Percentiles rank a stretch among this genome's conserved stretches.
Conservation (phyloP, 1,140 invertebrate genomes). For the Tetragonula clypearis region DNA sequence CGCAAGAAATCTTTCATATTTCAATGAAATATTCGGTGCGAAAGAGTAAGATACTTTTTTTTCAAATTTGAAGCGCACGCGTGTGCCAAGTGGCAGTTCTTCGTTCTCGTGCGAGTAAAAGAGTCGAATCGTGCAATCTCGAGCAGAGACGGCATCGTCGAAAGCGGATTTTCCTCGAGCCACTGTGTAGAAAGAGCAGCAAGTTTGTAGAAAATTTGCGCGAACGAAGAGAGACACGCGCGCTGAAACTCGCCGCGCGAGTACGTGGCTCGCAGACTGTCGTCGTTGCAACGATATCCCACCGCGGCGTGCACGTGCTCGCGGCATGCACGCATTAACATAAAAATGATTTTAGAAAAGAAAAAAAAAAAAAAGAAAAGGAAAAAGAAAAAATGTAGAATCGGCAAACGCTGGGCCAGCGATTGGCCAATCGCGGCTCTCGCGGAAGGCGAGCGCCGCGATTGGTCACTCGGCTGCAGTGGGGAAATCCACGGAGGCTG, state of each 20-base stretch:
- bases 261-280: background rate
- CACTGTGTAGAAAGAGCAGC: conserved; percentile 5
- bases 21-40: too few species aligned
- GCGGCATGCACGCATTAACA: conserved; percentile 66
- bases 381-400: conserved; percentile 61
- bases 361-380: conserved; percentile 69
- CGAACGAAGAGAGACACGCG: conserved; percentile 9
- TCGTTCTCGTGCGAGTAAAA: too few species aligned
- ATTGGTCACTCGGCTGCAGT: conserved; percentile 46
- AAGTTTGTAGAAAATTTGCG: conserved; percentile 21
- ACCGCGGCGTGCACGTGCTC: conserved; percentile 48
- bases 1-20: too few species aligned
- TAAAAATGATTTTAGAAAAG: conserved; percentile 68
- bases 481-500: conserved; percentile 40
- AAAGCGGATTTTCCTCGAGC: background rate
- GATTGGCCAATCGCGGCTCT: conserved; percentile 55
- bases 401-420: conserved; percentile 19
- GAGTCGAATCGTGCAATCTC: too few species aligned
- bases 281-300: conserved; percentile 30
- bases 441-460: conserved; percentile 30
- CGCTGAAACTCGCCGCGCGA: background rate
- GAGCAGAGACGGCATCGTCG: too few species aligned
- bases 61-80: too few species aligned
- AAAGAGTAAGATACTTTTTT: too few species aligned
- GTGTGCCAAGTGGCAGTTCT: too few species aligned